Evolutionary conservation across 2,797 vertebrate genomes (phyloP), one percentile per base, ranked within the genome.

Genomic region (Rhynchonycteris naso): DNA sequence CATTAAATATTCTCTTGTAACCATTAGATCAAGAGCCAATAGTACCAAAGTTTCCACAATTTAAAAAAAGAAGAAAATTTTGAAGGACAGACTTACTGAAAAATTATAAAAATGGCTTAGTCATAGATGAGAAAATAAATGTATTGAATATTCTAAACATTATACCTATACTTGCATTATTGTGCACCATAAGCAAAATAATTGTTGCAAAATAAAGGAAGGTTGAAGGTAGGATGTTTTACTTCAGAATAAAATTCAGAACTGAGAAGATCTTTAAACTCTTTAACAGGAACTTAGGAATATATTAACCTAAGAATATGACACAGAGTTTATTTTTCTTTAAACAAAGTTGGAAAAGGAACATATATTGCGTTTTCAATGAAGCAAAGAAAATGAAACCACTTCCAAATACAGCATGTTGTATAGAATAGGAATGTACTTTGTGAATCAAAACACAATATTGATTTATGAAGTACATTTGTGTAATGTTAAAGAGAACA

Each of bases 1-100:
- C 75, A 95, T 97, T 97, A 98, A 98, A 97, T 79, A 38, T 94
- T 90, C 96, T 98, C 94, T 95, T 72, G 80, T 94, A 95, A 97
- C 88, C 85, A 81, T 47, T 90, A 82, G 90, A 97, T 92, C 85
- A 61, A 88, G 56, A 94, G 97, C 97, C 97, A 98, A 94, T 96
- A 91, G 84, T 89, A 97, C 93, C 93, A 92, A 94, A 97, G 81
- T 56, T 97, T 96, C 95, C 92, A 96, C 88, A 97, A 97, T 88
- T 93, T 50, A 94, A 94, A 33, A 33, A 58, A 75, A 15, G 94
- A 84, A 82, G 90, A 96, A 84, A 74, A 81, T 86, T 90, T 78
- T 90, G 72, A 91, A 84, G 28, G 35, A 56, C 21, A 80, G 54
- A 78, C 88, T 72, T 90, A 83, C 47, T 52, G n/a, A 90, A 94